These are phyloP conservation scores for Eristalis arbustorum DNA, from an alignment of 2,888 invertebrate genomes.

Conservation along the genomic window DNA sequence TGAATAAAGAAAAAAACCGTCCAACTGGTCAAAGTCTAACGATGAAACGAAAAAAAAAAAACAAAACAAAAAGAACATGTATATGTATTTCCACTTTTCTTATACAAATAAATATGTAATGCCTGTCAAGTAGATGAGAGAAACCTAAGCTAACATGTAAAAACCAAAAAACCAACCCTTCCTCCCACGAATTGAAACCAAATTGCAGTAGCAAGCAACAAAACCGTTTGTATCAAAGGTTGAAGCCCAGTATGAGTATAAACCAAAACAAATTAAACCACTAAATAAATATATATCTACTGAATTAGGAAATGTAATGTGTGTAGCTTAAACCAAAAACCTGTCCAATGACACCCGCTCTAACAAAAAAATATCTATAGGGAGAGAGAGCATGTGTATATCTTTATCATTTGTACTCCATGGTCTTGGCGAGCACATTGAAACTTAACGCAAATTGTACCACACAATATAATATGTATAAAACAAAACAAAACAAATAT, in stretches of 20 bases:
- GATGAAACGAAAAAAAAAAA: slow-evolving; percentile 10
- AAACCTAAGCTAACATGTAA: not conserved
- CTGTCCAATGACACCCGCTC: not conserved
- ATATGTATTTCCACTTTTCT: slow-evolving; percentile 32
- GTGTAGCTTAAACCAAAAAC: not conserved
- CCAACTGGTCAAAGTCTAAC: slow-evolving; percentile 51
- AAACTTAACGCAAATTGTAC: not conserved
- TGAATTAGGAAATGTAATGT: no score
- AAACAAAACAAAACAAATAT: not conserved
- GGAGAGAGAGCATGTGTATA: not conserved
- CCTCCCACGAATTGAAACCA: no score
- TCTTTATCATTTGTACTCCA: not conserved
- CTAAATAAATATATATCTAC: no score
- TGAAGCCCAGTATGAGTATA: no score
- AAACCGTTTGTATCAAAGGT: no score
- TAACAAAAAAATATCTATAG: no score
- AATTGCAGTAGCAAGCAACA: no score
- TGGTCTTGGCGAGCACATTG: not conserved
- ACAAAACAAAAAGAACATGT: not conserved
- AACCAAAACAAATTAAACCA: no score
- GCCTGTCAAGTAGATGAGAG: slow-evolving; percentile 14
- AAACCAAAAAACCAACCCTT: not conserved
- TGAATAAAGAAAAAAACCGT: not conserved
- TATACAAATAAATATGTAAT: not conserved
- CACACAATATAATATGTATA: not conserved